These are phyloP conservation scores for Temnothorax longispinosus DNA, from an alignment of 1,140 invertebrate species.

Conservation along the genomic window DNA sequence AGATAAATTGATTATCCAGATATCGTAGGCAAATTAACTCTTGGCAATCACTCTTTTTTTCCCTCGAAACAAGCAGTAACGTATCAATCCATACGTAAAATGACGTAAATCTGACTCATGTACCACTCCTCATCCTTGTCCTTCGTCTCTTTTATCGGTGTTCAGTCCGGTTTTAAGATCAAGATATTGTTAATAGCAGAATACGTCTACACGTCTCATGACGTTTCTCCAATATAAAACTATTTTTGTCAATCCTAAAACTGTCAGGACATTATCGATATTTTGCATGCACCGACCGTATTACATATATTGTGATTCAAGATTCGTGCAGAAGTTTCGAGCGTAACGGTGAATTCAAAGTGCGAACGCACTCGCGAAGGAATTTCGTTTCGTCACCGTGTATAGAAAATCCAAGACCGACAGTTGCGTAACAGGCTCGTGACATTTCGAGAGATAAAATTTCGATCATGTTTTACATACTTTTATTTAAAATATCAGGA, in stretches of 20 bases:
- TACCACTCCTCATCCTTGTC: neutral
- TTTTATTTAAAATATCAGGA: neutral
- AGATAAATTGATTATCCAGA: no score
- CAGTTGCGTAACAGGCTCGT: neutral
- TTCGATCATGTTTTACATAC: neutral
- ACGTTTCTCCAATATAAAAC: neutral
- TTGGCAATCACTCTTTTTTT: neutral
- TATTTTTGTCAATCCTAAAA: neutral
- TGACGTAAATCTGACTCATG: neutral
- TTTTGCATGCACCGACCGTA: neutral
- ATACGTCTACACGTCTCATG: neutral
- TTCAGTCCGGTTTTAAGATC: neutral
- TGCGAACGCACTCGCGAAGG: neutral
- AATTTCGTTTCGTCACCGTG: neutral
- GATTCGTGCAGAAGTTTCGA: neutral
- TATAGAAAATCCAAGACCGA: neutral
- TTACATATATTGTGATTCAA: neutral
- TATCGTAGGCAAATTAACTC: neutral
- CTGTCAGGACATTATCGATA: neutral
- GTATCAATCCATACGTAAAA: neutral
- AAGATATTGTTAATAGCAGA: neutral
- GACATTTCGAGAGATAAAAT: neutral
- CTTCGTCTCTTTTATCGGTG: neutral
- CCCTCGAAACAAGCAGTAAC: neutral
- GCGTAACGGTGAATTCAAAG: constrained; percentile 17